Evolutionary conservation across 1,140 invertebrate species (phyloP), one percentile per base, ranked within the genome.

Genomic region (Pantala flavescens): DNA sequence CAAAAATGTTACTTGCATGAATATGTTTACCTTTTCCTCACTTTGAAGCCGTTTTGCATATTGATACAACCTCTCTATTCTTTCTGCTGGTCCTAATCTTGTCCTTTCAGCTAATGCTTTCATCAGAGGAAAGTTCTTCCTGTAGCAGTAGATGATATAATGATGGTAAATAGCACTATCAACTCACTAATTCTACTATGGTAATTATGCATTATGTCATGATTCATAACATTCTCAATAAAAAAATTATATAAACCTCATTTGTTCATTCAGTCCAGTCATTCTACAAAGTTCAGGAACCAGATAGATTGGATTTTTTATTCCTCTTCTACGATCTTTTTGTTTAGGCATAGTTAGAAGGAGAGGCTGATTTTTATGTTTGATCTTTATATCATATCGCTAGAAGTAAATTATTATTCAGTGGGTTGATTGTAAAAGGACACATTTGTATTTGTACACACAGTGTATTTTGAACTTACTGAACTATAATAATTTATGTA

Each of bases 401-500:
- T 88, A 9, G 2, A 36, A 36, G 28, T 75, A 19, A 21, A 63
- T 21, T 7, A 63, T 19, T 7, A 63, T 1, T 36, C 28, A 36
- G 28, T 36, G 28, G 28, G 3, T 36, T 36, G 3, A 2, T 36
- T 36, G 2, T 5, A 9, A 36, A 36, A 36, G 28, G 2, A 36
- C 9, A 9, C n/a, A n/a, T n/a, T n/a, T n/a, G n/a, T n/a, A n/a
- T n/a, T n/a, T n/a, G n/a, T n/a, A n/a, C n/a, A n/a, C 9, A 36
- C 2, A 5, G 28, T 36, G 28, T 36, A 36, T 75, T 81, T 74
- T 42, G 73, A 74, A 76, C 49, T 72, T 42, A 72, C 86, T n/a
- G 85, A 85, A 79, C 87, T 86, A 77, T 96, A 97, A 82, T 98
- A 98, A 1, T 96, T 88, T 2, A 87, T 76, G 78, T 91, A 97